Conservation (phyloP, 2,888 invertebrate species). For the Ceramica pisi region DNA sequence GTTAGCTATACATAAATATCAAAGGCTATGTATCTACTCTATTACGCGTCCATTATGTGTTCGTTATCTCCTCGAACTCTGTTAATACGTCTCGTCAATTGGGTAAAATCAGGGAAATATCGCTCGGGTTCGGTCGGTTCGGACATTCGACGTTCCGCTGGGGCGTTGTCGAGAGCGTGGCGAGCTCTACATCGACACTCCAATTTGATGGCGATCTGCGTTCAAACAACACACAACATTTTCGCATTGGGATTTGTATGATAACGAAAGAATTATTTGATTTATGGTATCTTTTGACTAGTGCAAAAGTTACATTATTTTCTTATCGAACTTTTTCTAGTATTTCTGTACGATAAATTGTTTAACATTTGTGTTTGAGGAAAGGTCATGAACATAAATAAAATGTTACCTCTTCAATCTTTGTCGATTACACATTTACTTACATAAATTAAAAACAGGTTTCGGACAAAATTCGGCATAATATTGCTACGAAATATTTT, state of each 20-base stretch:
- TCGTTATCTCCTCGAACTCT: conserved; percentile 17
- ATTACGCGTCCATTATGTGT: conserved; percentile 12
- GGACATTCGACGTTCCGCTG: conserved; percentile 9
- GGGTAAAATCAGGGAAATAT: background rate
- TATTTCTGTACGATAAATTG: background rate
- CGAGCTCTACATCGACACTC: conserved; percentile 40
- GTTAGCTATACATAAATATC: background rate
- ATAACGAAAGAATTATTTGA: background rate
- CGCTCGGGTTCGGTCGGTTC: background rate
- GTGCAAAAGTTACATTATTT: background rate
- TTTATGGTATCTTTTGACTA: background rate
- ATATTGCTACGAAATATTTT: background rate
- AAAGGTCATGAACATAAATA: conserved; percentile 10
- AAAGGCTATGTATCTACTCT: conserved; percentile 6
- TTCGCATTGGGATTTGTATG: conserved; percentile 1
- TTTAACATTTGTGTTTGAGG: background rate
- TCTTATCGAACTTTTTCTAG: background rate
- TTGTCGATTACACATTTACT: background rate
- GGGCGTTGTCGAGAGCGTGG: conserved; percentile 15
- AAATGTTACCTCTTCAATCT: background rate
- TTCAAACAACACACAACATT: conserved; percentile 22
- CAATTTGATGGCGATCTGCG: conserved; percentile 30
- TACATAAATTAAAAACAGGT: background rate
- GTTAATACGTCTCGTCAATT: background rate
- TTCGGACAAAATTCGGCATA: background rate